Base-by-base conservation (phyloP, 2,113 vertebrate genomes). In the Labeo rohita region DNA sequence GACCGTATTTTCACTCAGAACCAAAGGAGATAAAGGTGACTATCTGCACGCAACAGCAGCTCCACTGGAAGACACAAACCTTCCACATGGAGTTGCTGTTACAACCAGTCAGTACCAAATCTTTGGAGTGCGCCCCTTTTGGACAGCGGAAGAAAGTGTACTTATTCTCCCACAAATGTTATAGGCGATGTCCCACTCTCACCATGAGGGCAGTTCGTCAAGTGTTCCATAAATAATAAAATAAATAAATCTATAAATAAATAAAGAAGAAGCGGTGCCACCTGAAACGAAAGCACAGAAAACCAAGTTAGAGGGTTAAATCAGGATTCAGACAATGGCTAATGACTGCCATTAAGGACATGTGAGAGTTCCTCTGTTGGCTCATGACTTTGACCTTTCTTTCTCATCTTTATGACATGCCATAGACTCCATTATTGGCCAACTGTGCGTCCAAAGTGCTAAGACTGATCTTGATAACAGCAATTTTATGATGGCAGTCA, bases 71-170 rank as follows among this genome's bases (percentile, higher is more conserved):
- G 72, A 72, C 2, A 78, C 43, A 77, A 76, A 90, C 45, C 85
- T 95, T 96, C 95, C 95, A 95, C 95, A 95, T 96, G 95, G 95
- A 96, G 95, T 96, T 96, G 95, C 95, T 95, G 95, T 95, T 95
- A 96, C 95, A 96, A 80, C 82, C 94, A 94, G 94, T 85, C 18
- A 94, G 91, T 90, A 92, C 92, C 93, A 86, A 54, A 79, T 70
- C 45, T 8, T 10, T 16, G 61, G 15, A 56, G 70, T 34, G 61
- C 49, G 8, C 63, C 34, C 7, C 73, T 12, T 50, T 3, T 80
- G 66, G 39, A 73, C 21, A 73, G 74, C 59, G 61, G 63, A 13
- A 54, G 54, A 36, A 80, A 54, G 63, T 81, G 8, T n/a, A 68
- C 23, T 63, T 15, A 21, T 72, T 21, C 16, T 45, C 8, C 21